phyloP scores from a whole-genome alignment of 2,113 vertebrate species.

The Pithys albifrons region DNA sequence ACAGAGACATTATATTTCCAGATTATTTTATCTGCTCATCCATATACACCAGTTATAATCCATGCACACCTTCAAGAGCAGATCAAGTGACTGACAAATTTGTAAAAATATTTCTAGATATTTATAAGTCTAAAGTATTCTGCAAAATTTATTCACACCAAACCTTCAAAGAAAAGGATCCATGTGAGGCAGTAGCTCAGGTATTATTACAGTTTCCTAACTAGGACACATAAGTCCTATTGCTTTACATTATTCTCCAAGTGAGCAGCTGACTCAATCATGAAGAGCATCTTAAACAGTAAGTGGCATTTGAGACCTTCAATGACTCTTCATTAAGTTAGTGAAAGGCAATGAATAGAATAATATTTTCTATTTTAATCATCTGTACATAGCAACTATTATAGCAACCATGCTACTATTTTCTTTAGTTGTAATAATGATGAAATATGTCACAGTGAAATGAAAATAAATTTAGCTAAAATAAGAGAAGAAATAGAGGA shows the following conservation, averaged over 20 bases:
- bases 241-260: neutral
- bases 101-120: neutral
- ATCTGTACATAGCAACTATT: neutral
- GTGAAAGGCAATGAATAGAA: slow-evolving; percentile 4
- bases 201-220: neutral
- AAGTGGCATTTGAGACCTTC: neutral
- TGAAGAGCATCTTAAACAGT: neutral
- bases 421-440: neutral
- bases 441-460: neutral
- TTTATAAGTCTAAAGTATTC: neutral
- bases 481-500: neutral
- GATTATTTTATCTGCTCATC: neutral
- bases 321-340: slow-evolving; percentile 30
- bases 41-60: neutral
- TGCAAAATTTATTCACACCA: neutral
- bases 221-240: neutral
- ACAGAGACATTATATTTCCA: neutral
- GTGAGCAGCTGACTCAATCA: neutral
- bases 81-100: neutral
- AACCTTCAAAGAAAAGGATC: neutral
- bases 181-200: neutral
- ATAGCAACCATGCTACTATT: neutral
- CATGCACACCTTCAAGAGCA: neutral
- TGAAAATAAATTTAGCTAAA: slow-evolving; percentile 11
- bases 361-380: slow-evolving; percentile 41